Conservation (phyloP, 2,113 vertebrate genomes). For the Scortum barcoo region DNA sequence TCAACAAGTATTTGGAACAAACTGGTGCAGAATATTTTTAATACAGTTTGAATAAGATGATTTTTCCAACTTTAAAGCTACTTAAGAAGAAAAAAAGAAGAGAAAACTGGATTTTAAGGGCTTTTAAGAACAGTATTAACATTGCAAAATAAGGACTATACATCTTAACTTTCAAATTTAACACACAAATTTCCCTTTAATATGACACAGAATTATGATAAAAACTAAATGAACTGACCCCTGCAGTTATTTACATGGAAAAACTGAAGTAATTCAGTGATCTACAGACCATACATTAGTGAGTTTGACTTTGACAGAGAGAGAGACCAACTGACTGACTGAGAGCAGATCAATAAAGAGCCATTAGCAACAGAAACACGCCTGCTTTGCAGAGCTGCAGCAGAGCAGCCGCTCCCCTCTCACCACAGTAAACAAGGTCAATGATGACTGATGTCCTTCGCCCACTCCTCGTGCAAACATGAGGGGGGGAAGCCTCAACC, state of each 20-base stretch:
- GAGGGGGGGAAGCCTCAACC: neutral
- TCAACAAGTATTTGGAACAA: neutral
- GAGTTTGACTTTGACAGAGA: neutral
- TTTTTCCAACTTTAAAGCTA: too few species aligned
- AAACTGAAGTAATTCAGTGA: neutral
- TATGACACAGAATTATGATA: neutral
- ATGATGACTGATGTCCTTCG: conserved; percentile 68
- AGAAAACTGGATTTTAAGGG: neutral
- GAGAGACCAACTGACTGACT: neutral
- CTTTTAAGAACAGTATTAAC: too few species aligned
- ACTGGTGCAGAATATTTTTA: too few species aligned
- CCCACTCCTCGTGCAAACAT: conserved; percentile 58
- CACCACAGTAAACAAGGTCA: conserved; percentile 74
- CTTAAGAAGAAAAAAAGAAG: neutral
- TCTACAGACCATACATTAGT: too few species aligned
- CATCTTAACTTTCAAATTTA: neutral
- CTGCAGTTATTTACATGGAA: neutral
- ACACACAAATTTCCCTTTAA: neutral
- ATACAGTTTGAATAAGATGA: too few species aligned
- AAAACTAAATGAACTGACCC: neutral
- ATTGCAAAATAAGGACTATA: neutral
- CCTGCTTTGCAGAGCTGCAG: conserved; percentile 40
- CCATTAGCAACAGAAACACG: conserved; percentile 65
- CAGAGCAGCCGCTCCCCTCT: conserved; percentile 45
- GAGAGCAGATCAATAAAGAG: conserved; percentile 65